Conservation (phyloP, 64 coral and sea anemone genomes). For the Montipora foliosa region DNA sequence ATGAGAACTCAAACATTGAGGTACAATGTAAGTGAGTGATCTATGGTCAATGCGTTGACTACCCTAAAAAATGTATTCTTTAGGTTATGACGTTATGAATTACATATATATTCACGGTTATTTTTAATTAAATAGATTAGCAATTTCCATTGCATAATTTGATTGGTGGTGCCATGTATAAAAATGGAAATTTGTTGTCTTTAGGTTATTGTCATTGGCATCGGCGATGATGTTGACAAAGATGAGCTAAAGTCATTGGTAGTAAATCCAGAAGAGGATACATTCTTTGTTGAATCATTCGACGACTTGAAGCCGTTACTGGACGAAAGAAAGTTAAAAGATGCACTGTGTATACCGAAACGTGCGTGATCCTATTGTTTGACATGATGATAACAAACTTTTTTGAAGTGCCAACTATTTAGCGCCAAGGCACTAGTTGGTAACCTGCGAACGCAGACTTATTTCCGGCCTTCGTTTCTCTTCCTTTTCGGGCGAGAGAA, state of each 20-base stretch:
- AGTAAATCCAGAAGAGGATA: slow-evolving; percentile 18
- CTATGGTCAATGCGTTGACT: too few relatives aligned
- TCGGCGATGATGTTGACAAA: slow-evolving; percentile 65
- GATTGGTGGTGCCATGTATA: background rate
- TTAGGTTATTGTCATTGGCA: slow-evolving; percentile 60
- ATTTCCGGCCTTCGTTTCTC: background rate
- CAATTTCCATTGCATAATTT: too few relatives aligned
- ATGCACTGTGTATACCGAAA: slow-evolving; percentile 9
- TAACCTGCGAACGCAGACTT: too few relatives aligned
- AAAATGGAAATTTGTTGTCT: background rate
- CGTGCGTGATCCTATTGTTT: background rate
- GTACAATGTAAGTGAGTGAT: too few relatives aligned
- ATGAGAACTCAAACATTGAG: too few relatives aligned
- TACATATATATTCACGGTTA: too few relatives aligned
- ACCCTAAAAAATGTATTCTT: too few relatives aligned
- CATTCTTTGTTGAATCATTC: slow-evolving; percentile 65
- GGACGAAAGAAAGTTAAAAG: background rate
- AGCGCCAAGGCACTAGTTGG: too few relatives aligned
- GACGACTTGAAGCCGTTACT: slow-evolving; percentile 51
- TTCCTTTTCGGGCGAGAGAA: background rate
- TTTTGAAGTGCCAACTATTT: too few relatives aligned
- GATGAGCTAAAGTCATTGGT: slow-evolving; percentile 38
- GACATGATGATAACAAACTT: too few relatives aligned
- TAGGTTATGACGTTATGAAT: too few relatives aligned
- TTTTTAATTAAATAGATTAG: too few relatives aligned